These are phyloP conservation scores for Oceanodroma leucorhoa DNA, from an alignment of 2,797 vertebrate species.

Conservation along the genomic window DNA sequence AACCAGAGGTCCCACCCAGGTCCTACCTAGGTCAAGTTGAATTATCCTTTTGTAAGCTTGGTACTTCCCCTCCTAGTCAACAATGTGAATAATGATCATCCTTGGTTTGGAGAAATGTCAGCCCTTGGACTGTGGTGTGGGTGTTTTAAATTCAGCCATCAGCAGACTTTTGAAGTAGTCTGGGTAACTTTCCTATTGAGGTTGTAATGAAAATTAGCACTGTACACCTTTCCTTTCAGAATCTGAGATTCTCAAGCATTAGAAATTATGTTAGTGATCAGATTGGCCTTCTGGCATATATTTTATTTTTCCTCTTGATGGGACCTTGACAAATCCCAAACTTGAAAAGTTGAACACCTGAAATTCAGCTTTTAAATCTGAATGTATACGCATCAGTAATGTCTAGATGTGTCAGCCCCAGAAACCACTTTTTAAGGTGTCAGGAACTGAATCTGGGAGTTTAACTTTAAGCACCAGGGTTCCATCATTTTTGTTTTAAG, in stretches of 20 bases:
- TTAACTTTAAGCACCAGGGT: neutral
- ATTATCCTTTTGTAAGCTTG: neutral
- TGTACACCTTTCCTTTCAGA: neutral
- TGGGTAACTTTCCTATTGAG: neutral
- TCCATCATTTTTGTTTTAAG: neutral
- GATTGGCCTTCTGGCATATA: neutral
- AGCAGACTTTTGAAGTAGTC: neutral
- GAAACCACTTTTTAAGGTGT: neutral
- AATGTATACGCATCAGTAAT: accelerated
- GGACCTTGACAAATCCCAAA: neutral
- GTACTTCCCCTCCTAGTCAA: neutral
- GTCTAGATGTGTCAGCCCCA: neutral
- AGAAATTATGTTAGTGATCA: neutral
- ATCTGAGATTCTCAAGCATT: neutral
- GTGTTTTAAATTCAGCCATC: neutral
- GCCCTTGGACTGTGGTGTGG: neutral
- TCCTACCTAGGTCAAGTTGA: neutral
- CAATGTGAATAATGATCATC: neutral
- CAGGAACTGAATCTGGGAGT: neutral
- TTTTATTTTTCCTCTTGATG: neutral
- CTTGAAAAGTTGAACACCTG: neutral
- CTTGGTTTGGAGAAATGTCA: neutral
- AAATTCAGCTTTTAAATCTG: neutral
- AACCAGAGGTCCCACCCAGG: neutral
- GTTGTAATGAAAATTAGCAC: neutral